A percentile compares a stretch with the other conserved stretches of the same genome.
Conservation (phyloP, 2,888 invertebrate species). For the Masnerella sp. region DNA sequence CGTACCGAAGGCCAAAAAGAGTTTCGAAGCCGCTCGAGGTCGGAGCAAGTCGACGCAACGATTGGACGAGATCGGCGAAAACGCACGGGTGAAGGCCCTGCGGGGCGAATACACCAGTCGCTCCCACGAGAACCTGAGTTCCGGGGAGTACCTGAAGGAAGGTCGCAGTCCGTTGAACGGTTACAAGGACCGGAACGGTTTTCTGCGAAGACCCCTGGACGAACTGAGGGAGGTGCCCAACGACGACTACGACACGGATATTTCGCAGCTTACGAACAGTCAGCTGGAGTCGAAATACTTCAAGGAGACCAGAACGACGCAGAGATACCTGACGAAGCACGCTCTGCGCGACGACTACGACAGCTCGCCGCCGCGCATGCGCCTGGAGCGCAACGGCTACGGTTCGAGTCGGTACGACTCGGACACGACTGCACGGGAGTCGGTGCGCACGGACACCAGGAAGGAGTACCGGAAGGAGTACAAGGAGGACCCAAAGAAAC, state of each 20-base stretch:
- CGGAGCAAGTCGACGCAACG: constrained; percentile 75
- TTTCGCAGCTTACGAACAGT: constrained; percentile 74
- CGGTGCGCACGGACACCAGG: constrained; percentile 68
- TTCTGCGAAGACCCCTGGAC: constrained; percentile 67
- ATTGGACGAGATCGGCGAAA: constrained; percentile 71
- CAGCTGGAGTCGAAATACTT: constrained; percentile 73
- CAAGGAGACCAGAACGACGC: constrained; percentile 71
- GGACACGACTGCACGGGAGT: constrained; percentile 73
- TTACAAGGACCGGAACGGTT: constrained; percentile 65
- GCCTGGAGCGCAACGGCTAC: constrained; percentile 68
- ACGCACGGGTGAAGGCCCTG: constrained; percentile 65
- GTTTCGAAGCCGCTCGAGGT: constrained; percentile 70
- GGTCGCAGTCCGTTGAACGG: constrained; percentile 66
- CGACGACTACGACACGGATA: constrained; percentile 76
- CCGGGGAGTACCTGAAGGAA: constrained; percentile 72
- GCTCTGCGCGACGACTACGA: constrained; percentile 73
- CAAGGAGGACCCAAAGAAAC: constrained; percentile 71
- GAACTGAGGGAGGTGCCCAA: constrained; percentile 71
- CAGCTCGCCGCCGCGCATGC: constrained; percentile 72
- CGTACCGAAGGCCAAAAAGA: constrained; percentile 69
- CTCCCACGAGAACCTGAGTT: constrained; percentile 73
- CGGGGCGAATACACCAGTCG: constrained; percentile 71
- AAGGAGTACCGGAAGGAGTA: constrained; percentile 66
- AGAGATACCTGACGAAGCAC: constrained; percentile 68
- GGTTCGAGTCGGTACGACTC: constrained; percentile 74